These are phyloP conservation scores for Babylonia areolata DNA, from an alignment of 1,140 invertebrate species.

Conservation along the genomic window DNA sequence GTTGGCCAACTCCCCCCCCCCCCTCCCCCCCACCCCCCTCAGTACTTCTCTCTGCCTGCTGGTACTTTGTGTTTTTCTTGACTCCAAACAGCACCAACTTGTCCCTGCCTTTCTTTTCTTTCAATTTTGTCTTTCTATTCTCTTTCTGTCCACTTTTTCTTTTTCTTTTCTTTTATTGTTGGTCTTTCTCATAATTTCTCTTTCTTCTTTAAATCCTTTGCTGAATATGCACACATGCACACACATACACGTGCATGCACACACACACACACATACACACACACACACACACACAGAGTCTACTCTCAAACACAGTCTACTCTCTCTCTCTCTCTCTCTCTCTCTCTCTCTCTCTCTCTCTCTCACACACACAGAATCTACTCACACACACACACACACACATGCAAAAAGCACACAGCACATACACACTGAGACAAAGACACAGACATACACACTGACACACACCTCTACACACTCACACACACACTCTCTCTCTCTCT, in stretches of 20 bases:
- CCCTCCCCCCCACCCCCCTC: too few species aligned
- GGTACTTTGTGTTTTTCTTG: too few species aligned
- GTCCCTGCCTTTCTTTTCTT: too few species aligned
- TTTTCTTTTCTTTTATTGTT: too few species aligned
- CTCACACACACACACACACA: conserved; percentile 6
- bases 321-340: neutral
- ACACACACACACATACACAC: conserved; percentile 6
- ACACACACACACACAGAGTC: neutral
- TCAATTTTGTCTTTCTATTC: too few species aligned
- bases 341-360: neutral
- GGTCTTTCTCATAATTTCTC: too few species aligned
- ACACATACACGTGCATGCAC: neutral
- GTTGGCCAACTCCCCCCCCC: too few species aligned
- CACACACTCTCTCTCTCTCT: neutral
- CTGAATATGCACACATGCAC: neutral
- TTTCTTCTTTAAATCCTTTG: too few species aligned
- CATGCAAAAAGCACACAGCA: neutral
- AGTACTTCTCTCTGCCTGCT: too few species aligned
- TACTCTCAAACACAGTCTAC: neutral
- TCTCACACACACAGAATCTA: neutral
- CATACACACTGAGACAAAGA: neutral
- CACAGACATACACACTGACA: neutral
- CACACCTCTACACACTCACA: neutral
- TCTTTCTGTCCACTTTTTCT: too few species aligned
- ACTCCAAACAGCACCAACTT: too few species aligned